Percentiles rank a stretch among this genome's conserved stretches.
phyloP scores from a whole-genome alignment of 2,113 vertebrate genomes.

The Larimichthys polyactis region DNA sequence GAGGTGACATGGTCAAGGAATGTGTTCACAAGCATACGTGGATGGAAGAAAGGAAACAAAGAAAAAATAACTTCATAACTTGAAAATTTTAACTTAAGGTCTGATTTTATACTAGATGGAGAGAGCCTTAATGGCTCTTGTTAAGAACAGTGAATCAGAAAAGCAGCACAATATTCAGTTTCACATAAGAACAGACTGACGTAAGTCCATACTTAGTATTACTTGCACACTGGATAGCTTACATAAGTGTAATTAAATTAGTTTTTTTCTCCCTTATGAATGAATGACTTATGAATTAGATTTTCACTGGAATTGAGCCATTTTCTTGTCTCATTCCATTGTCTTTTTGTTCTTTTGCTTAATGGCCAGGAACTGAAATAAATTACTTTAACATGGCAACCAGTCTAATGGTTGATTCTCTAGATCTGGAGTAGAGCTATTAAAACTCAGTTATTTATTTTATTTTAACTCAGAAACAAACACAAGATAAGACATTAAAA shows the following conservation, averaged over 20 bases:
- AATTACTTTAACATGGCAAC: neutral
- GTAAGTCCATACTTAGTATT: neutral
- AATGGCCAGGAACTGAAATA: conserved; percentile 12
- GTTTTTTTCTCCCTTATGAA: neutral
- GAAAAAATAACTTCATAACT: neutral
- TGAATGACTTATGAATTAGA: neutral
- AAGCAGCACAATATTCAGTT: neutral
- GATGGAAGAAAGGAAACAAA: neutral
- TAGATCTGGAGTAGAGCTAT: neutral
- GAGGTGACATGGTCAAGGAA: conserved; percentile 17
- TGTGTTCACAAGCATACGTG: neutral
- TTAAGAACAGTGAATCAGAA: neutral
- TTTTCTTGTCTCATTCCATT: neutral
- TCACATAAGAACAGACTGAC: neutral
- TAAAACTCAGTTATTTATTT: neutral
- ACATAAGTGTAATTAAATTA: neutral
- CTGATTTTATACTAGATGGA: neutral
- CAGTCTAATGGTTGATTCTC: neutral
- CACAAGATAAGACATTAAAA: neutral
- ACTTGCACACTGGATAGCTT: neutral
- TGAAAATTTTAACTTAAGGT: neutral
- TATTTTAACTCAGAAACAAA: neutral
- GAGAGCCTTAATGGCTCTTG: neutral
- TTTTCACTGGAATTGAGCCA: neutral
- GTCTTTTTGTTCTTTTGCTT: conserved; percentile 1